Conservation (phyloP, 2,797 vertebrate species). For the Rhynchonycteris naso region DNA sequence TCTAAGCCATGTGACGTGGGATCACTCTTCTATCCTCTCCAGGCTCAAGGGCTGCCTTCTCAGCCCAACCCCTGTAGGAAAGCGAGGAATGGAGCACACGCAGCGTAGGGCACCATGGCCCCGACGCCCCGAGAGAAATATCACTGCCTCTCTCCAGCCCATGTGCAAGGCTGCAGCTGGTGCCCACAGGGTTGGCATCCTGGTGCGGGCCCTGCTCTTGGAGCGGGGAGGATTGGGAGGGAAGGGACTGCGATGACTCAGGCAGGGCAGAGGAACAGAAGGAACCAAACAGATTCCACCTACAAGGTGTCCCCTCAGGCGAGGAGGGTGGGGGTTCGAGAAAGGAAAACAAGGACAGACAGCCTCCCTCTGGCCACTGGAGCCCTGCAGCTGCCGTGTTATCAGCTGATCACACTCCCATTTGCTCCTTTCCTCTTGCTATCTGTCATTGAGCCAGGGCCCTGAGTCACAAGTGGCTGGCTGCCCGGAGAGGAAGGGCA, state of each 20-base stretch:
- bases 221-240: background rate
- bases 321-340: background rate
- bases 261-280: background rate
- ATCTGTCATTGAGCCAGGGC: background rate
- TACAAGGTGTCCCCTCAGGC: background rate
- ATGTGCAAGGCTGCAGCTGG: background rate
- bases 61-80: background rate
- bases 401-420: background rate
- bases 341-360: background rate
- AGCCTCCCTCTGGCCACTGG: background rate
- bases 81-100: background rate
- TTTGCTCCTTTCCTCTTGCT: background rate
- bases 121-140: too few relatives aligned
- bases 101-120: background rate
- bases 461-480: conserved; percentile 37
- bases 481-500: background rate
- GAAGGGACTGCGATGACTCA: background rate
- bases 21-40: background rate
- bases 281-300: background rate
- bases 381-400: background rate
- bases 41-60: background rate
- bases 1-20: background rate
- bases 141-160: background rate
- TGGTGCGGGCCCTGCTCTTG: rapidly evolving
- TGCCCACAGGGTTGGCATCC: background rate